phyloP scores from a whole-genome alignment of 2,113 vertebrate species.

The Kryptolebias marmoratus region DNA sequence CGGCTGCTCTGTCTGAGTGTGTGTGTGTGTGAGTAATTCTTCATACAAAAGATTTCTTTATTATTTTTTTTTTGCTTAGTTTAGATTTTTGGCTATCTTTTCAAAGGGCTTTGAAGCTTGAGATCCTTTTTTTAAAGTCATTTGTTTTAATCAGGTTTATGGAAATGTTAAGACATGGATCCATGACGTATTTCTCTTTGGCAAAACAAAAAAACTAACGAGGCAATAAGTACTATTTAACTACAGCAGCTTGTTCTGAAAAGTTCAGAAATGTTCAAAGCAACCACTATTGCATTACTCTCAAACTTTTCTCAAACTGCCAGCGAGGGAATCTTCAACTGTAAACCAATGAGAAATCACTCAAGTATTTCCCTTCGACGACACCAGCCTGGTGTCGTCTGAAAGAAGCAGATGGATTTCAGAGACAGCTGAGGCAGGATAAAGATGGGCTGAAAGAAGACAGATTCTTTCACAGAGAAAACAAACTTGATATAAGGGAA shows the following conservation, averaged over 20 bases:
- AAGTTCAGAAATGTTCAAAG: neutral
- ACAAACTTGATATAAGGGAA: neutral
- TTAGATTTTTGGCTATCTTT: no score
- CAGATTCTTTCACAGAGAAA: neutral
- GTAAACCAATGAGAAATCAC: neutral
- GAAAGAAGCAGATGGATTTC: neutral
- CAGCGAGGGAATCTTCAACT: neutral
- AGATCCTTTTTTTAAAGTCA: no score
- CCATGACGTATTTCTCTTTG: no score
- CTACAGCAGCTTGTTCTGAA: neutral
- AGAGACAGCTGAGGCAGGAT: neutral
- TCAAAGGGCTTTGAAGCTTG: no score
- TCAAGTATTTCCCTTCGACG: neutral
- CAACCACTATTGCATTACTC: neutral
- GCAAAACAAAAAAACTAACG: neutral
- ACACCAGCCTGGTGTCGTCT: neutral
- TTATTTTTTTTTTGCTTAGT: no score
- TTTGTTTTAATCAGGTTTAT: no score
- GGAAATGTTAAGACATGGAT: no score
- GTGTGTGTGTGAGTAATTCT: conserved; percentile 3
- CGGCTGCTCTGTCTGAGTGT: conserved; percentile 27
- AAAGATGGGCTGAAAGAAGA: neutral
- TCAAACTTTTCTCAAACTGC: neutral
- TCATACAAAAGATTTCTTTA: no score
- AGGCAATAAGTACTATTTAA: neutral